phyloP scores from a whole-genome alignment of 2,888 invertebrate species.

The Scaptomyza reducta region DNA sequence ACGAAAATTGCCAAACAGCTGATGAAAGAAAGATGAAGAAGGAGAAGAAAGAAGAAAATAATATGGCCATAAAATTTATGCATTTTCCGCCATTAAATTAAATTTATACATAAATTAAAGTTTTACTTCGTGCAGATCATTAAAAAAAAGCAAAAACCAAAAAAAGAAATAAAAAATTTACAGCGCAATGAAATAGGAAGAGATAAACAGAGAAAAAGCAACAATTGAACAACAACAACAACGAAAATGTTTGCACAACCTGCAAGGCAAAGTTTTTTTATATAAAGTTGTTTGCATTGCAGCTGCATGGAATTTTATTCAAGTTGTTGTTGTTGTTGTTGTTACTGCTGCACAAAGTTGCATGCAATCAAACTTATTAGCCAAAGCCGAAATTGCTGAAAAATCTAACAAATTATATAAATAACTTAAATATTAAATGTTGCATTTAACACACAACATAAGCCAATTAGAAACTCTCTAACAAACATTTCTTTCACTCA shows the following conservation, averaged over 20 bases:
- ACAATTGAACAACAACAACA: conserved; percentile 27
- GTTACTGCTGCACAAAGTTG: conserved; percentile 54
- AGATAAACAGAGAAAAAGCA: conserved; percentile 2
- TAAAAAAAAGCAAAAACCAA: too few species aligned
- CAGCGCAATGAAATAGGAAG: conserved; percentile 31
- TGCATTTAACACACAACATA: neutral
- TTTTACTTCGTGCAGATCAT: conserved; percentile 79
- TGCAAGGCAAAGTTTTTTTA: conserved; percentile 44
- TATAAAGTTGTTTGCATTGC: conserved; percentile 57
- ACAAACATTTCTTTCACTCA: conserved; percentile 16
- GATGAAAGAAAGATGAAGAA: conserved; percentile 2
- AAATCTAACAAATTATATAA: neutral
- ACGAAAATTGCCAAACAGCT: conserved; percentile 34
- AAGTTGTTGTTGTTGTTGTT: conserved; percentile 36
- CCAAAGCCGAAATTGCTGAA: conserved; percentile 44
- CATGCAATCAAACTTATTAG: conserved; percentile 58
- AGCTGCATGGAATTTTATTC: conserved; percentile 52
- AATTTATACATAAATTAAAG: conserved; percentile 81
- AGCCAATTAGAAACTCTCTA: conserved; percentile 30
- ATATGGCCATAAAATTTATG: conserved; percentile 53
- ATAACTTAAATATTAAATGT: conserved; percentile 1
- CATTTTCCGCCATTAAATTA: conserved; percentile 79
- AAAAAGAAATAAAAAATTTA: conserved; percentile 26
- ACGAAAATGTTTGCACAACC: conserved; percentile 9
- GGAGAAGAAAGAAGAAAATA: conserved; percentile 2